Evolutionary conservation across 2,113 vertebrate species (phyloP).

Genomic region (Ahaetulla prasina): DNA sequence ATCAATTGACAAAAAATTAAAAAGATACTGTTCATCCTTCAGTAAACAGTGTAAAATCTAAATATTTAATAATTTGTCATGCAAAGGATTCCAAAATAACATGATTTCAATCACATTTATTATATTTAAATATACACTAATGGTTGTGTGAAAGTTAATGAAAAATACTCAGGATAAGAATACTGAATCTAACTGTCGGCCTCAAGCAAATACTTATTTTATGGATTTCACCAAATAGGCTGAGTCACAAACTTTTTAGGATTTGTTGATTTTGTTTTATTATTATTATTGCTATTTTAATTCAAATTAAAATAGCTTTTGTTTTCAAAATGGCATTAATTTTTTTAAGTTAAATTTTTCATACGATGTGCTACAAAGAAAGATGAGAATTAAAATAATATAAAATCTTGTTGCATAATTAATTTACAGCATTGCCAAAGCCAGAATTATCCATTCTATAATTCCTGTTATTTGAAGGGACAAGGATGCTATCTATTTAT

Average conservation of each 20-base stretch:
- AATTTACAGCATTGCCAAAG: neutral
- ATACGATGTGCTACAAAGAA: neutral
- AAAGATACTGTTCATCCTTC: neutral
- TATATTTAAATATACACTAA: conserved; percentile 3
- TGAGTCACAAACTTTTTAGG: neutral
- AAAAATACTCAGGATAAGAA: neutral
- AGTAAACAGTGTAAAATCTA: neutral
- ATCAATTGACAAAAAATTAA: neutral
- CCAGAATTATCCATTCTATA: neutral
- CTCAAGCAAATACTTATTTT: neutral
- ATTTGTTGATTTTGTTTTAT: neutral
- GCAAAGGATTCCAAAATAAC: neutral
- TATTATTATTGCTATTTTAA: neutral
- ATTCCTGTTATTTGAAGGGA: neutral
- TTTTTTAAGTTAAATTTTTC: neutral
- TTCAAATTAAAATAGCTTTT: too few relatives aligned
- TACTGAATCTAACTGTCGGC: conserved; percentile 1
- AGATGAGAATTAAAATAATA: neutral
- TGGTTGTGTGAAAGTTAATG: neutral
- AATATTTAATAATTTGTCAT: neutral
- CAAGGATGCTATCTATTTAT: neutral
- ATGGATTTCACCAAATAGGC: neutral
- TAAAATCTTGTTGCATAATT: neutral
- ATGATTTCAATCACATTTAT: neutral
- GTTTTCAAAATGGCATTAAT: neutral